A percentile compares a stretch with the other conserved stretches of the same genome.
phyloP scores from a whole-genome alignment of 2,888 invertebrate species.

The Drosophila neotestacea region DNA sequence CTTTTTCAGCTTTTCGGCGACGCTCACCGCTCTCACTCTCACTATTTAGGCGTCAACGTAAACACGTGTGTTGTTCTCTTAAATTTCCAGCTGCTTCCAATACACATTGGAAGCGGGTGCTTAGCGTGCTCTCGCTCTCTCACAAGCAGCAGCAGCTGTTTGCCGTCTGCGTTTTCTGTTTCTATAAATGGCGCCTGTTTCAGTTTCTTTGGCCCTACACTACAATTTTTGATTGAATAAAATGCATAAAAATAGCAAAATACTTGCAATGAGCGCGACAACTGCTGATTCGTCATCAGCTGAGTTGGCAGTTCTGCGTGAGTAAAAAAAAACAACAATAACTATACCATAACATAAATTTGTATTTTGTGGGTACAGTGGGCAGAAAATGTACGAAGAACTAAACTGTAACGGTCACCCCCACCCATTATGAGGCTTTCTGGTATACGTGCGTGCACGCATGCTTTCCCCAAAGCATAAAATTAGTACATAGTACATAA shows the following conservation, averaged over 20 bases:
- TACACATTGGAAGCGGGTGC: constrained; percentile 49
- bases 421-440: not conserved
- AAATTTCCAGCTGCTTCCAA: constrained; percentile 69
- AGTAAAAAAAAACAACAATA: constrained; percentile 13
- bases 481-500: constrained; percentile 28
- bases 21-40: constrained; percentile 32
- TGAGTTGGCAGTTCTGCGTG: constrained; percentile 60
- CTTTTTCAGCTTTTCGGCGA: constrained; percentile 58
- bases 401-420: not conserved
- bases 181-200: constrained; percentile 25
- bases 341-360: not conserved
- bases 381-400: constrained; percentile 34
- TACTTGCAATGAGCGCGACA: constrained; percentile 52
- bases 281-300: constrained; percentile 74
- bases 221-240: constrained; percentile 75
- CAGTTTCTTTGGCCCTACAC: constrained; percentile 49
- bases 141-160: constrained; percentile 42
- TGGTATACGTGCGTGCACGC: constrained; percentile 66
- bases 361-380: not conserved
- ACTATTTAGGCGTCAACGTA: constrained; percentile 38
- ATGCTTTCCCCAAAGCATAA: constrained; percentile 32
- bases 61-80: constrained; percentile 70
- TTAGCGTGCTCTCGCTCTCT: constrained; percentile 13
- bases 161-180: constrained; percentile 50
- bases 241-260: constrained; percentile 79